Percentiles rank a stretch among this genome's conserved stretches.
Evolutionary conservation across 2,888 invertebrate species (phyloP).

Genomic region (Palloptera scutellata): DNA sequence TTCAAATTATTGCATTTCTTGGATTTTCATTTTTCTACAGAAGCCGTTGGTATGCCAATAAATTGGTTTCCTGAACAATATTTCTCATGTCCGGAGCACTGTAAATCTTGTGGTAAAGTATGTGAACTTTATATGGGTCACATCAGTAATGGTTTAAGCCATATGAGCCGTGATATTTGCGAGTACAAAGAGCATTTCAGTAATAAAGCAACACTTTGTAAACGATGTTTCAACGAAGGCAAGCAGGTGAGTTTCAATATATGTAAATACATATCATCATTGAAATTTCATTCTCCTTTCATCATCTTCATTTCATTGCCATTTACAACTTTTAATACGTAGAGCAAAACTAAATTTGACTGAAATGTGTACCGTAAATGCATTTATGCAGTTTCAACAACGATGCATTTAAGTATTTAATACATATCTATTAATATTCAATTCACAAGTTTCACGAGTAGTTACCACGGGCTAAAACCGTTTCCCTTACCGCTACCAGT

Average conservation of each 20-base stretch:
- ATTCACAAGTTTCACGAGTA: too few relatives aligned
- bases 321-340: too few relatives aligned
- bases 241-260: constrained; percentile 63
- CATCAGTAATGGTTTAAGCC: constrained; percentile 69
- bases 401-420: too few relatives aligned
- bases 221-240: constrained; percentile 71
- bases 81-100: constrained; percentile 77
- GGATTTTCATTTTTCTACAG: constrained; percentile 78
- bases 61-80: constrained; percentile 80
- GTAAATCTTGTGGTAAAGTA: constrained; percentile 73
- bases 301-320: too few relatives aligned
- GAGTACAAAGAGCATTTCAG: constrained; percentile 79
- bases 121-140: constrained; percentile 76
- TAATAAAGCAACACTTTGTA: constrained; percentile 73
- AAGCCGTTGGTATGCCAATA: constrained; percentile 68
- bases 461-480: too few relatives aligned
- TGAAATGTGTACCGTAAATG: too few relatives aligned
- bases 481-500: too few relatives aligned
- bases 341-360: too few relatives aligned
- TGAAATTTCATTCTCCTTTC: too few relatives aligned
- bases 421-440: too few relatives aligned
- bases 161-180: constrained; percentile 65
- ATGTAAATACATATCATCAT: too few relatives aligned
- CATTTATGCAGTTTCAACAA: too few relatives aligned
- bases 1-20: constrained; percentile 75